A percentile compares a stretch with the other conserved stretches of the same genome.
Conservation (phyloP, 2,888 invertebrate species). For the Epiblema foenella region DNA sequence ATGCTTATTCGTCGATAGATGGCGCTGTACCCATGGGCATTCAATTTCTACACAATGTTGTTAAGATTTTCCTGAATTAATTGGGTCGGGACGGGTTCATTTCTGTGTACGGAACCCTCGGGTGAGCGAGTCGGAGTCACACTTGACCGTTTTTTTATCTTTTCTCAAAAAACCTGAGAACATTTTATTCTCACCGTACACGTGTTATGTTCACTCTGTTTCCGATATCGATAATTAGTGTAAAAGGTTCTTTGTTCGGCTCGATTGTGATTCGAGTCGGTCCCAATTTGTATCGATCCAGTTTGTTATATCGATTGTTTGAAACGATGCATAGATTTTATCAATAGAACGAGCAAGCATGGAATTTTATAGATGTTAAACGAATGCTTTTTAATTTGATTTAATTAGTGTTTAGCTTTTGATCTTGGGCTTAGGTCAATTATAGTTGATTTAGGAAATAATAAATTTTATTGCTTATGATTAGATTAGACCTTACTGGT, state of each 20-base stretch:
- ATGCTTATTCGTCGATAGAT: too few species aligned
- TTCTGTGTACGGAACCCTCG: too few species aligned
- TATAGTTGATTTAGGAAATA: neutral
- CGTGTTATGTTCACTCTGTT: constrained; percentile 37
- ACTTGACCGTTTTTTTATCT: too few species aligned
- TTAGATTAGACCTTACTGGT: neutral
- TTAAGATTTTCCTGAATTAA: too few species aligned
- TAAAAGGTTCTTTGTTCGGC: constrained; percentile 58
- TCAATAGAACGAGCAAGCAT: constrained; percentile 23
- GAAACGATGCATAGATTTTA: constrained; percentile 38
- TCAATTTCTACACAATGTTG: too few species aligned
- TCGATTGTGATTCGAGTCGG: constrained; percentile 64
- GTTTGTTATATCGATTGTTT: constrained; percentile 53
- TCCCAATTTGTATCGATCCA: constrained; percentile 56
- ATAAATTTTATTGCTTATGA: too few species aligned
- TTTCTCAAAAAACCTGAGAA: neutral
- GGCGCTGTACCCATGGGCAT: too few species aligned
- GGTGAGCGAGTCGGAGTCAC: too few species aligned
- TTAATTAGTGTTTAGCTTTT: constrained; percentile 1
- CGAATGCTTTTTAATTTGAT: constrained; percentile 15
- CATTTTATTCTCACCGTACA: constrained; percentile 35
- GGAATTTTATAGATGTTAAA: constrained; percentile 33
- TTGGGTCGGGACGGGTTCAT: too few species aligned
- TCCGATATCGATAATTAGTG: constrained; percentile 69
- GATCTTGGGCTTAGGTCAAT: neutral